phyloP scores from a whole-genome alignment of 1,140 invertebrate genomes.

The Leptinotarsa undecemlineata region DNA sequence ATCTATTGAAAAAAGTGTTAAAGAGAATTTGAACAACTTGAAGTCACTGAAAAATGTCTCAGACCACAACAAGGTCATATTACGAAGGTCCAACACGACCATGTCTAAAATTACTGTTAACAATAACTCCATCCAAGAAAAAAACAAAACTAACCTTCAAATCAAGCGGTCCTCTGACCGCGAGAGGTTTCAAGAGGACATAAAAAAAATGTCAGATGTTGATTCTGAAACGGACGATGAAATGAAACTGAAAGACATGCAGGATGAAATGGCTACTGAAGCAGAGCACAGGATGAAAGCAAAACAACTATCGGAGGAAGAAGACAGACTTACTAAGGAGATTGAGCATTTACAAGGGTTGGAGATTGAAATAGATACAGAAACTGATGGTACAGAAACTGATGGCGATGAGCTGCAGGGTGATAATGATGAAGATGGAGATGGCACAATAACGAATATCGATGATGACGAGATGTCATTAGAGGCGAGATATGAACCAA shows the following conservation, averaged over 20 bases:
- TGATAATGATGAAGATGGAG: conserved; percentile 54
- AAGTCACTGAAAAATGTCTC: conserved; percentile 56
- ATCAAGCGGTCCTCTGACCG: conserved; percentile 46
- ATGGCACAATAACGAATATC: conserved; percentile 22
- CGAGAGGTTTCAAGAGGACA: conserved; percentile 10
- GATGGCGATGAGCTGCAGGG: conserved; percentile 67
- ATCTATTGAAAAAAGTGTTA: conserved; percentile 51
- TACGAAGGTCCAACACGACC: conserved; percentile 38
- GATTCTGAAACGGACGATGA: conserved; percentile 57
- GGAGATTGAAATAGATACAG: conserved; percentile 80
- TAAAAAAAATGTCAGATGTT: conserved; percentile 36
- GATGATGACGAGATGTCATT: conserved; percentile 54
- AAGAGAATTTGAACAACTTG: conserved; percentile 57
- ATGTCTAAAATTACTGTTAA: conserved; percentile 38
- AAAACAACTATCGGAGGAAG: conserved; percentile 73
- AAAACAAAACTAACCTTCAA: conserved; percentile 47
- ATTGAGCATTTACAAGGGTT: conserved; percentile 78
- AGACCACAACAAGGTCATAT: conserved; percentile 37
- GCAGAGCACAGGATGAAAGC: conserved; percentile 55
- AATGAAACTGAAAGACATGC: conserved; percentile 51
- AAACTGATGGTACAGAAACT: conserved; percentile 77
- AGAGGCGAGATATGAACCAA: conserved; percentile 70
- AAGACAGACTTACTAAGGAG: conserved; percentile 78
- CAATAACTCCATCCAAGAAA: conserved; percentile 42
- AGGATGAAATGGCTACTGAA: conserved; percentile 52